Base-by-base conservation (phyloP, 2,888 invertebrate genomes). In the Caenorhabditis sp. region DNA sequence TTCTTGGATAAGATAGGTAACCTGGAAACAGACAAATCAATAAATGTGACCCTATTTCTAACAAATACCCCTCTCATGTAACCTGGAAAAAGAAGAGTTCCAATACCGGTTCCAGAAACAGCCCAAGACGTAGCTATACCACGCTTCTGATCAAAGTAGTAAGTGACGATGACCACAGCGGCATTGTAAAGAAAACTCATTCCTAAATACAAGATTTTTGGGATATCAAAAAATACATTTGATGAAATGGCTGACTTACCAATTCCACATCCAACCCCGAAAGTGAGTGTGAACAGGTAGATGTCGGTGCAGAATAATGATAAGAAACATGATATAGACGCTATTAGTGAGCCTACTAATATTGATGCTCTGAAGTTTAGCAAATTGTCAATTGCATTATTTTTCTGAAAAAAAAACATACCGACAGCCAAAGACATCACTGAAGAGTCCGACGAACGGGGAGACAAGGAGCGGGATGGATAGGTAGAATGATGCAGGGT, bases 401-500 rank as follows among this genome's bases (percentile, higher is more conserved):
- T 2, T 28, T 58, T 22, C 80, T 80, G 35, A 32, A 32, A n/a
- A n/a, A n/a, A n/a, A 32, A 32, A 9, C 32, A 15, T 32, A 84
- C 84, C 80, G 50, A 70, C 85, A 87, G 20, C 82, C 87, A 11
- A 76, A 69, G 6, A 82, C 24, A 26, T 88, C 88, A 9, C 79
- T 85, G 32, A 83, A n/a, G 0, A 70, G 55, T 28, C 82, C 83
- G 13, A 87, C 86, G 1, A 87, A 94, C 0, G 96, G 96, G 0
- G 96, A 96, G 0, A 95, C 95, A 13, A 96, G 92, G 78, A 97
- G 93, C 8, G 97, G 97, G 94, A 96, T 95, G 51, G 96, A 95
- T 94, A 96, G 95, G 92, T 97, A 96, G 64, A 97, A 93, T 0
- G 96, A 95, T 2, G 96, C 96, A 81, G 97, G 95, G 95, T 96